Conservation (phyloP, 2,888 invertebrate species). For the Drosophila birchii region DNA sequence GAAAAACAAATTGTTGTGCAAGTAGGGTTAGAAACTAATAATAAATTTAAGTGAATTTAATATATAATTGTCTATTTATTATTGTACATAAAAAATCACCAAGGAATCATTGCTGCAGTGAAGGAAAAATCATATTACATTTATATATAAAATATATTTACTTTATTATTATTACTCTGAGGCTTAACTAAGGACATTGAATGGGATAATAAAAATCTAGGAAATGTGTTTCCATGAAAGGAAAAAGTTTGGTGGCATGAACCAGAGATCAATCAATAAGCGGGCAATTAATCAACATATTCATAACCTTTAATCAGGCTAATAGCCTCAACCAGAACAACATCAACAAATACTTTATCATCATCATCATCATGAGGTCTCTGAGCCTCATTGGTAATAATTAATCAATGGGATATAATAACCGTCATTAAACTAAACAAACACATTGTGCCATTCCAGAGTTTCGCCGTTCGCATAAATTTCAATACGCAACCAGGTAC, state of each 20-base stretch:
- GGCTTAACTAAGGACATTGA: no score
- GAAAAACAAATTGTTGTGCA: background rate
- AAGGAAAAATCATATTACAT: no score
- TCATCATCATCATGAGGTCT: conserved; percentile 24
- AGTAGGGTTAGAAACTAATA: background rate
- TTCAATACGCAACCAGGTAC: conserved; percentile 54
- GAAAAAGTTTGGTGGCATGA: background rate
- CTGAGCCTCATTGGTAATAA: conserved; percentile 47
- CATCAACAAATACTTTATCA: conserved; percentile 21
- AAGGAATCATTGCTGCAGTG: no score
- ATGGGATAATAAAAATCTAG: background rate
- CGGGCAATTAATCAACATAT: conserved; percentile 21
- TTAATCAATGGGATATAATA: conserved; percentile 71
- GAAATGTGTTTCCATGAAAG: background rate
- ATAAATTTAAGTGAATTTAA: no score
- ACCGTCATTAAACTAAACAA: conserved; percentile 74
- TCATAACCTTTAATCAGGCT: conserved; percentile 54
- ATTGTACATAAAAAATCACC: no score
- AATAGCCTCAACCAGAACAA: conserved; percentile 44
- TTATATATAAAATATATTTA: no score
- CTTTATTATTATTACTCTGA: no score
- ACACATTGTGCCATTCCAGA: conserved; percentile 47
- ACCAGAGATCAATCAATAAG: background rate
- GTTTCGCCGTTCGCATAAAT: conserved; percentile 62
- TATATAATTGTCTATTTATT: no score